Conservation (phyloP, 2,113 vertebrate genomes). For the Carassius auratus region DNA sequence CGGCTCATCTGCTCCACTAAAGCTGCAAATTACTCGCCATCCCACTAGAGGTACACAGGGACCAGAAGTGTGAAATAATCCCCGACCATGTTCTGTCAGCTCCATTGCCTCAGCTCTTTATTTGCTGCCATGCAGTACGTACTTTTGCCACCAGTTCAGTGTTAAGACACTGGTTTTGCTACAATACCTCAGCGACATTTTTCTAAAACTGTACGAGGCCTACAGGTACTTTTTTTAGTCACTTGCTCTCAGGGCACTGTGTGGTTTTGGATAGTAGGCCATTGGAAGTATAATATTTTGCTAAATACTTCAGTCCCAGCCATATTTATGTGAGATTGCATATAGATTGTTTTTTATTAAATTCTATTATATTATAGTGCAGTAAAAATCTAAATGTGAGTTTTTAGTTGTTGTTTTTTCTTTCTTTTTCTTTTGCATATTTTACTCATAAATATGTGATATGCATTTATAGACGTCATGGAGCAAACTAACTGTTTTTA, state of each 20-base stretch:
- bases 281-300: neutral
- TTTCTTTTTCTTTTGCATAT: too few relatives aligned
- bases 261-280: neutral
- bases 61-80: slow-evolving; percentile 70
- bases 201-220: neutral
- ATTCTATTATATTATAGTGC: too few relatives aligned
- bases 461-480: too few relatives aligned
- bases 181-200: neutral
- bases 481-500: too few relatives aligned
- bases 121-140: neutral
- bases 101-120: slow-evolving; percentile 25
- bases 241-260: neutral
- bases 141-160: neutral
- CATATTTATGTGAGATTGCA: neutral
- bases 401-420: too few relatives aligned
- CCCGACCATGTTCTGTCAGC: slow-evolving; percentile 53
- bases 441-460: too few relatives aligned
- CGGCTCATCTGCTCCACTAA: slow-evolving; percentile 71
- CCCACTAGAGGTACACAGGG: slow-evolving; percentile 51
- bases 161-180: neutral
- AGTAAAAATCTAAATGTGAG: too few relatives aligned
- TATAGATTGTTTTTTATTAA: neutral
- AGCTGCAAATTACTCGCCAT: slow-evolving; percentile 75
- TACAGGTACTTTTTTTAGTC: neutral
- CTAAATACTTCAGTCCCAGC: neutral